Evolutionary conservation across 2,797 vertebrate species (phyloP).

Genomic region (Sciurus vulgaris): DNA sequence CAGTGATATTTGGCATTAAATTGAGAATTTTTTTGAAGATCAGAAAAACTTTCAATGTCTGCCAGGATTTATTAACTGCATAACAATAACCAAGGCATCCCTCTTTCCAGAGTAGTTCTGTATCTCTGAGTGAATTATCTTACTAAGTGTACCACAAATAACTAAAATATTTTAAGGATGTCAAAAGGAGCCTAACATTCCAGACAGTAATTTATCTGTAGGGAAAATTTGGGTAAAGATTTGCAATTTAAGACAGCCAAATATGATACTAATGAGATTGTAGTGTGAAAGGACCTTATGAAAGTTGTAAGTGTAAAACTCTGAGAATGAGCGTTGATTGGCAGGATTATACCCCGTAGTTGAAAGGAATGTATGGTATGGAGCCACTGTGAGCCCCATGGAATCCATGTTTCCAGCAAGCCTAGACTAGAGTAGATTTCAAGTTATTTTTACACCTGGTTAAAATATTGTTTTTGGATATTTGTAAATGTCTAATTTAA

Average conservation of each 20-base stretch:
- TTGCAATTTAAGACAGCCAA: slow-evolving; percentile 46
- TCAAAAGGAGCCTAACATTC: not conserved
- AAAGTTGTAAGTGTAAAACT: not conserved
- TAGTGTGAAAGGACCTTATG: not conserved
- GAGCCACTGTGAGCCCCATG: not conserved
- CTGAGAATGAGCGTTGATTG: not conserved
- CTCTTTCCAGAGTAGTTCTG: not conserved
- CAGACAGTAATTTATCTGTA: slow-evolving; percentile 28
- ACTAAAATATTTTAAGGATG: not conserved
- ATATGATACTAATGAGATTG: not conserved
- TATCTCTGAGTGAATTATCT: slow-evolving; percentile 30
- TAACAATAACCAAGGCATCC: not conserved
- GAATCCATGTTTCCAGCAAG: slow-evolving; percentile 40
- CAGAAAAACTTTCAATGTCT: not conserved
- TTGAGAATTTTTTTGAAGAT: not conserved
- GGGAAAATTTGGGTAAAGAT: slow-evolving; percentile 49
- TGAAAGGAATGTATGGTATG: not conserved
- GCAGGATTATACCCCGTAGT: not conserved
- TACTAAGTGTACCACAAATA: not conserved
- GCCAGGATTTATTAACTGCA: not conserved
- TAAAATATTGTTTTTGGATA: slow-evolving; percentile 71
- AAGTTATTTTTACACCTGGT: slow-evolving; percentile 73
- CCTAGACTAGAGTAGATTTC: not conserved
- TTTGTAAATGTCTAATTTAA: slow-evolving; percentile 63
- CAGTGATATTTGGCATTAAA: not conserved